Conservation (phyloP, 1,140 invertebrate species). For the Pseudomyrmex concolor region DNA sequence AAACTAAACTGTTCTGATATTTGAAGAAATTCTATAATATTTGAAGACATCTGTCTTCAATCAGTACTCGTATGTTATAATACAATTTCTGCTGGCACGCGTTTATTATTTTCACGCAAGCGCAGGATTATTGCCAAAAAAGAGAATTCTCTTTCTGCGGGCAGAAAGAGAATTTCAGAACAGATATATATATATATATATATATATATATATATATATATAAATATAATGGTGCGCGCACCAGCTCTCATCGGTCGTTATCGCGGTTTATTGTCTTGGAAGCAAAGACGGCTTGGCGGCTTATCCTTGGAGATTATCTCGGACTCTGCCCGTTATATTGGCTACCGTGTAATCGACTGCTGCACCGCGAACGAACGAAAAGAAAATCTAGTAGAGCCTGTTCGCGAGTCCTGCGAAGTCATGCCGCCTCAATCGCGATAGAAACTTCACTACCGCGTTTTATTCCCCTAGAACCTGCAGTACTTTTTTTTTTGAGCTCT, state of each 20-base stretch:
- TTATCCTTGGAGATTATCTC: constrained; percentile 39
- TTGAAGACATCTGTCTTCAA: too few relatives aligned
- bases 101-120: too few relatives aligned
- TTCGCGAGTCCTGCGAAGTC: constrained; percentile 30
- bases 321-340: constrained; percentile 19
- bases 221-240: neutral
- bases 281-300: constrained; percentile 25
- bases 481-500: constrained; percentile 1
- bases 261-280: constrained; percentile 28
- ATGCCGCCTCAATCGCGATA: constrained; percentile 19
- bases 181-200: too few relatives aligned
- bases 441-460: constrained; percentile 19
- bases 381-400: constrained; percentile 21
- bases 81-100: too few relatives aligned
- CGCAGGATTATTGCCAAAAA: too few relatives aligned
- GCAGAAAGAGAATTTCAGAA: too few relatives aligned
- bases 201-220: too few relatives aligned
- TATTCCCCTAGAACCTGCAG: constrained; percentile 13
- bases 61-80: too few relatives aligned
- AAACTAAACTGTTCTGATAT: too few relatives aligned
- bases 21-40: too few relatives aligned
- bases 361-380: constrained; percentile 3
- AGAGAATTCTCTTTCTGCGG: too few relatives aligned
- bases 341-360: constrained; percentile 32
- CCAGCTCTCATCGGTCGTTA: constrained; percentile 31